Evolutionary conservation across 2,113 vertebrate species (phyloP), one percentile per base, ranked within the genome.

Genomic region (Pleuronectes platessa): DNA sequence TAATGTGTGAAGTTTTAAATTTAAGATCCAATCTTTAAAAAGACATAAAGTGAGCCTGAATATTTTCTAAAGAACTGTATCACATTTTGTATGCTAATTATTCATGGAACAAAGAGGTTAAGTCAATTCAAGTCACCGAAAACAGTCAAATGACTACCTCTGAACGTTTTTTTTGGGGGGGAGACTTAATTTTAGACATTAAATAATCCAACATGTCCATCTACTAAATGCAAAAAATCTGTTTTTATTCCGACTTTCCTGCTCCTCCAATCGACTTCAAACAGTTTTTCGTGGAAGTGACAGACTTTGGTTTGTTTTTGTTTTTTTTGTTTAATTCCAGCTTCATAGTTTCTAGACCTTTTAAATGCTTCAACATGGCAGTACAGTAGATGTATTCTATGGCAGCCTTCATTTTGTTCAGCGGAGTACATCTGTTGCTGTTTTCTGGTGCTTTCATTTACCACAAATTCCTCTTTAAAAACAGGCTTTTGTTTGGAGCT

Each of bases 361-460:
- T 58, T 58, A 64, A 76, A 54, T 40, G 45, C 27, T 31, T 59
- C 24, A 45, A 3, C 49, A 27, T 76, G 54, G 31, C 31, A 18
- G 4, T 21, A 35, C 27, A 70, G 18, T 27, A 7, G 31, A 5
- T 31, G 1, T 31, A 20, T 68, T 62, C 4, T 47, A 8, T 68
- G 55, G 37, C 51, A 35, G 27, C n/a, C 60, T 74, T 65, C 10
- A 23, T 37, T 59, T 71, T n/a, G 37, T 51, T 31, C 27, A 13
- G 37, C n/a, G 3, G 1, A 45, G 17, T 18, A 56, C 69, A 84
- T 85, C 73, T 77, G 80, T 73, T 83, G 18, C 31, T 68, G 20
- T 65, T 75, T 71, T 73, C 17, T 68, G 45, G 1, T 78, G 69
- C 68, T 82, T 84, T 86, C 26, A 76, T 64, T 59, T 24, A 45